Evolutionary conservation across 2,113 vertebrate species (phyloP).

Genomic region (Hiodon alosoides): DNA sequence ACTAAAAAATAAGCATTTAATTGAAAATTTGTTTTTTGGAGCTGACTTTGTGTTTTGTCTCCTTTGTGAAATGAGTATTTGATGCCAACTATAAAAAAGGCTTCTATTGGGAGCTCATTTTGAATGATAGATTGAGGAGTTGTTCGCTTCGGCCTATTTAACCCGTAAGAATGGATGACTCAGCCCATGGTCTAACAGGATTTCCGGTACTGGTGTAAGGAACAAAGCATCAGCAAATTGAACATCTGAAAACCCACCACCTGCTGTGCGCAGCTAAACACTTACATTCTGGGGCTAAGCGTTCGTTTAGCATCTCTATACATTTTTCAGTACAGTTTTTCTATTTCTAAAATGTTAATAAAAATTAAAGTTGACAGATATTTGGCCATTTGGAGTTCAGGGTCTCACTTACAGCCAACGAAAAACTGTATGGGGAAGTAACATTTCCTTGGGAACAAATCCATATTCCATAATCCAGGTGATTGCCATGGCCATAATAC

Average conservation of each 20-base stretch:
- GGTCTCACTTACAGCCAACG: slow-evolving; percentile 21
- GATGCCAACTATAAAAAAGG: neutral
- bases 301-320: slow-evolving; percentile 14
- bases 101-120: neutral
- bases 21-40: neutral
- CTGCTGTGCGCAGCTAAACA: slow-evolving; percentile 18
- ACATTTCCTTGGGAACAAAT: slow-evolving; percentile 8
- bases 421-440: slow-evolving; percentile 11
- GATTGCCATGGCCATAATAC: slow-evolving; percentile 15
- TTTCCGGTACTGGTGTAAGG: slow-evolving; percentile 33
- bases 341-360: slow-evolving; percentile 3
- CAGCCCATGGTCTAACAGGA: slow-evolving; percentile 34
- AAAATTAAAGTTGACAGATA: slow-evolving; percentile 35
- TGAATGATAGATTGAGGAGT: slow-evolving; percentile 19
- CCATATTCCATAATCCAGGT: neutral
- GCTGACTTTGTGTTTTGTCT: slow-evolving; percentile 1
- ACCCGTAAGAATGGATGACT: slow-evolving; percentile 42
- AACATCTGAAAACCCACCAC: slow-evolving; percentile 36
- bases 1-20: too few species aligned
- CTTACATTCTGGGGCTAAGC: slow-evolving; percentile 21
- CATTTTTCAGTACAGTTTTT: slow-evolving; percentile 26
- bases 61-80: slow-evolving; percentile 14
- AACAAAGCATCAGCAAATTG: slow-evolving; percentile 32
- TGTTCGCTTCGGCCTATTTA: slow-evolving; percentile 40
- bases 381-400: slow-evolving; percentile 29